phyloP scores from a whole-genome alignment of 2,113 vertebrate genomes.

The Neotragus pygmaeus region DNA sequence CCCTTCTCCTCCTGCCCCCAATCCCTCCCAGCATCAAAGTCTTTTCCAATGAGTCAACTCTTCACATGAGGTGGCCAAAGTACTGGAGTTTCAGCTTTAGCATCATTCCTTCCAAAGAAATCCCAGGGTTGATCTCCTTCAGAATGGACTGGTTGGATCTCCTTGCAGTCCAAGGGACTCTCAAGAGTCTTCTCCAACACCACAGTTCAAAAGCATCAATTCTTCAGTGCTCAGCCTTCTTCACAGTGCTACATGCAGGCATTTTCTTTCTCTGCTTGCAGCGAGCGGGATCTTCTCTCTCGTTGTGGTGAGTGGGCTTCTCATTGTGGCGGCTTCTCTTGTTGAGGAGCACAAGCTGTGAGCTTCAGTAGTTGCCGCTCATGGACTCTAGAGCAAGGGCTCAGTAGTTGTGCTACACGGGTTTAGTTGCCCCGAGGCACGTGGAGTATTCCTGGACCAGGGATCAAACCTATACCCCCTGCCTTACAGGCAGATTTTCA shows the following conservation, averaged over 20 bases:
- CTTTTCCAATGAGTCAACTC: no score
- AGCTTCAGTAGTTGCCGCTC: not conserved
- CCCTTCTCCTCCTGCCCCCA: no score
- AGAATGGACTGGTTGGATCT: no score
- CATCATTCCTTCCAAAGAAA: no score
- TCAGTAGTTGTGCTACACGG: not conserved
- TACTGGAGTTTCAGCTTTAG: no score
- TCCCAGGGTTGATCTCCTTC: no score
- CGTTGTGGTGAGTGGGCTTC: not conserved
- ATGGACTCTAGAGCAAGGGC: not conserved
- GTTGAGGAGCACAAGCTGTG: not conserved
- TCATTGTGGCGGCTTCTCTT: not conserved
- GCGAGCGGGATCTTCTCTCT: not conserved
- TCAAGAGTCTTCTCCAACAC: no score
- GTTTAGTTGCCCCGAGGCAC: not conserved
- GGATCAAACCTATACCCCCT: not conserved
- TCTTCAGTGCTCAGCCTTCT: no score
- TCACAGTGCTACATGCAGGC: not conserved
- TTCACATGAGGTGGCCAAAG: no score
- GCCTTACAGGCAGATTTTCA: not conserved
- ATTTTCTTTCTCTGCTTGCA: not conserved
- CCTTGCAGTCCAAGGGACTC: no score
- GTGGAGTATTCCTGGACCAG: not conserved
- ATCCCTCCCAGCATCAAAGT: no score
- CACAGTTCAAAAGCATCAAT: no score